Conservation (phyloP, 2,888 invertebrate genomes). For the Agrochola macilenta region DNA sequence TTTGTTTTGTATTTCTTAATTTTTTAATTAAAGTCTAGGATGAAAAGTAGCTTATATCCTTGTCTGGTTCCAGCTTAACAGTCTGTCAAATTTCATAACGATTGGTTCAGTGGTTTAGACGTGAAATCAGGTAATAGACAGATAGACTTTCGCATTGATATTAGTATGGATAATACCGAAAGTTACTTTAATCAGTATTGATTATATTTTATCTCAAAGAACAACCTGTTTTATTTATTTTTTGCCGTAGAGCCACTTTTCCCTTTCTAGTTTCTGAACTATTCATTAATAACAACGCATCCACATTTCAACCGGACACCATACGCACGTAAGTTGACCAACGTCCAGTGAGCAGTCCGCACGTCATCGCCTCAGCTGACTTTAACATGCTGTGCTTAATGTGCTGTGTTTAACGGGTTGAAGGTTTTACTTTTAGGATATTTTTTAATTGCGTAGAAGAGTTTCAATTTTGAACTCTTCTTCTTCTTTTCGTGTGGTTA, state of each 20-base stretch:
- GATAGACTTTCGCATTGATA: no score
- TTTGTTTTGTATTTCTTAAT: no score
- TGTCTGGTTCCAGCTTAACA: no score
- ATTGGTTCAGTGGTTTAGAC: no score
- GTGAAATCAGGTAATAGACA: no score
- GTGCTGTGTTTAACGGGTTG: not conserved
- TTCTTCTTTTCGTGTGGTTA: no score
- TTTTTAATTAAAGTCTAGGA: no score
- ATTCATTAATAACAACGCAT: constrained; percentile 1
- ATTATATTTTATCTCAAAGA: not conserved
- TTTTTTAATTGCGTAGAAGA: not conserved
- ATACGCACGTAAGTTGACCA: not conserved
- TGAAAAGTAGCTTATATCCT: no score
- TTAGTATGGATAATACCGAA: no score
- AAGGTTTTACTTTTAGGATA: not conserved
- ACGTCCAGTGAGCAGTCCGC: not conserved
- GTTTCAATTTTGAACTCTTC: no score
- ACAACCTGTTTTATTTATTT: not conserved
- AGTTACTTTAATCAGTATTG: no score
- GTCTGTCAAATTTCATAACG: no score
- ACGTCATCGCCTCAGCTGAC: constrained; percentile 24
- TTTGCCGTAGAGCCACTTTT: not conserved
- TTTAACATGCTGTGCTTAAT: not conserved
- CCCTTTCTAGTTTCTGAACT: not conserved
- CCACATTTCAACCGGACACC: not conserved